phyloP scores from a whole-genome alignment of 2,113 vertebrate genomes.

The Brachyistius frenatus region DNA sequence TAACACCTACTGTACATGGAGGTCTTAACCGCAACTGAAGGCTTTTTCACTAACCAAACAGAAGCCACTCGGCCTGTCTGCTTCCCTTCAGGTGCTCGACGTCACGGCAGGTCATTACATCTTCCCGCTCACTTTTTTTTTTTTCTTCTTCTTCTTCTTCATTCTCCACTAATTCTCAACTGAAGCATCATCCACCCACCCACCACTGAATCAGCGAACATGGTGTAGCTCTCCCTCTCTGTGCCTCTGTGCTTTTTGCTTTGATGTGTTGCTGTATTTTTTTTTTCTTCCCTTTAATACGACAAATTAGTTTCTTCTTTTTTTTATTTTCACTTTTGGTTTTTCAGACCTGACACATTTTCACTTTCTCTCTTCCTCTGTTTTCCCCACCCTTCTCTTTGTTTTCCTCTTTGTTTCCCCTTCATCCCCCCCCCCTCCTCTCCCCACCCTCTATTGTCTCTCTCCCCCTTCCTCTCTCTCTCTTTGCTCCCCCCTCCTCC shows the following conservation, averaged over 20 bases:
- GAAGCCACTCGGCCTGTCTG: slow-evolving; percentile 42
- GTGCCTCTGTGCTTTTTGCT: slow-evolving; percentile 70
- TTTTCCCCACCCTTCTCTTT: slow-evolving; percentile 55
- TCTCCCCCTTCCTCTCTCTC: slow-evolving; percentile 53
- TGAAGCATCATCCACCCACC: slow-evolving; percentile 69
- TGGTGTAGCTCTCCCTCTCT: slow-evolving; percentile 54
- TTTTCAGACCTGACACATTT: slow-evolving; percentile 77
- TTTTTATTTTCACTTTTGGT: slow-evolving; percentile 61
- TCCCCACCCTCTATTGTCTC: slow-evolving; percentile 51
- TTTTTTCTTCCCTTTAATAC: slow-evolving; percentile 78
- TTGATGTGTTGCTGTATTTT: slow-evolving; percentile 62
- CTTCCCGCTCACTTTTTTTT: slow-evolving; percentile 45
- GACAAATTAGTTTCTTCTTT: slow-evolving; percentile 77
- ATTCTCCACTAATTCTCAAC: slow-evolving; percentile 47
- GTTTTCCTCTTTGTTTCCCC: too few relatives aligned
- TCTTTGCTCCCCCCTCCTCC: slow-evolving; percentile 58
- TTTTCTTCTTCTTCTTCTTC: slow-evolving; percentile 47
- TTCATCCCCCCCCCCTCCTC: slow-evolving; percentile 69
- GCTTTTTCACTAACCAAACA: slow-evolving; percentile 32
- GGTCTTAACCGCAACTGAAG: slow-evolving; percentile 44
- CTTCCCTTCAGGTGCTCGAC: slow-evolving; percentile 44
- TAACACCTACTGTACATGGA: slow-evolving; percentile 38
- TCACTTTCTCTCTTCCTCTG: slow-evolving; percentile 76
- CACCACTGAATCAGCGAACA: slow-evolving; percentile 54
- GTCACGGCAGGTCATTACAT: slow-evolving; percentile 50